These are phyloP conservation scores for Dryobotodes eremita DNA, from an alignment of 2,888 invertebrate species.

Conservation along the genomic window DNA sequence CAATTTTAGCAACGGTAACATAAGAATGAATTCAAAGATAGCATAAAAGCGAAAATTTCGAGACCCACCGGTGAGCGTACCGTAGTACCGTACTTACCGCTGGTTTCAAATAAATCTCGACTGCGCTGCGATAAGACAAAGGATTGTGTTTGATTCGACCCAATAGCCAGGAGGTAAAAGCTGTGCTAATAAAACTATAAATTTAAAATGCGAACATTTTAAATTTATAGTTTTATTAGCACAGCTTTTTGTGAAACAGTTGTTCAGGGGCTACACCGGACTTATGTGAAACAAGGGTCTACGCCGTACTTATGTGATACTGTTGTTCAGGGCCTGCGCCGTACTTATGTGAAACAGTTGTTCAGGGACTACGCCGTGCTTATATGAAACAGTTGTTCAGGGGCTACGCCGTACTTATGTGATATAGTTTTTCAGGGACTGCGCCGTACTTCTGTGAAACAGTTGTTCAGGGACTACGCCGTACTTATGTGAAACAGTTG, in stretches of 20 bases:
- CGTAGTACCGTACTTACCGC: constrained; percentile 24
- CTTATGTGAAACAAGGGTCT: no score
- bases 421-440: neutral
- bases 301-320: neutral
- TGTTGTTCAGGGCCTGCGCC: neutral
- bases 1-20: neutral
- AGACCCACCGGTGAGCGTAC: constrained; percentile 1
- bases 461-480: neutral
- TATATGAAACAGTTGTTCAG: neutral
- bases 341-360: constrained; percentile 5
- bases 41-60: constrained; percentile 16
- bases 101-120: constrained; percentile 45
- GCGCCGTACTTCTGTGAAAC: constrained; percentile 8
- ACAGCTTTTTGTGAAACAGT: constrained; percentile 7
- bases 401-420: no score
- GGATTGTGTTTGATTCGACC: constrained; percentile 39
- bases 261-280: no score
- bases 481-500: constrained; percentile 5
- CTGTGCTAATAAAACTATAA: no score
- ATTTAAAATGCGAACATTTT: constrained; percentile 10
- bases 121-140: constrained; percentile 40
- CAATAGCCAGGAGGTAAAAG: constrained; percentile 15
- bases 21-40: constrained; percentile 17
- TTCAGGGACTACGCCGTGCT: no score
- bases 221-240: constrained; percentile 15